These are phyloP conservation scores for Liposcelis brunnea DNA, from an alignment of 2,888 invertebrate genomes.

Conservation along the genomic window DNA sequence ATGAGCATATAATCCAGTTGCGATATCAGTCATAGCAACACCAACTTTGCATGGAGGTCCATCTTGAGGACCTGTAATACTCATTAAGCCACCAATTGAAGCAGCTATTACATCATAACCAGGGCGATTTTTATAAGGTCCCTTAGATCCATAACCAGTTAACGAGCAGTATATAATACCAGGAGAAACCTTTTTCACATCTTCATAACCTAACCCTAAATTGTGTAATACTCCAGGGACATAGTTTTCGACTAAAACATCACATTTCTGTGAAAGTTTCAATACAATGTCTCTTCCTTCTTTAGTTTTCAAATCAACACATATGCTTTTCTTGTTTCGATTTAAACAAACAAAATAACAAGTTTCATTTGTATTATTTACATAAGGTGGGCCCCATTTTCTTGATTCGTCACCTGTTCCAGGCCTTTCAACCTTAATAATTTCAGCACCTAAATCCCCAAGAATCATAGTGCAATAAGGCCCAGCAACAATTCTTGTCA, in stretches of 20 bases:
- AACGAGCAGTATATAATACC: conserved; percentile 82
- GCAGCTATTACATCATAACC: conserved; percentile 95
- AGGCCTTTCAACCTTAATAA: conserved; percentile 81
- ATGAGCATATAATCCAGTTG: conserved; percentile 87
- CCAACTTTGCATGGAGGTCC: conserved; percentile 84
- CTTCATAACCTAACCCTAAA: conserved; percentile 63
- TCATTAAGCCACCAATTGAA: conserved; percentile 76
- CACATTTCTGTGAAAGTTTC: conserved; percentile 56
- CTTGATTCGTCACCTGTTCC: conserved; percentile 72
- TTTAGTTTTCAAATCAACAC: conserved; percentile 59
- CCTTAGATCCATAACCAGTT: conserved; percentile 76
- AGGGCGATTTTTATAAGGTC: conserved; percentile 72
- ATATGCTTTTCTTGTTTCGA: conserved; percentile 86
- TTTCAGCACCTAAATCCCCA: conserved; percentile 81
- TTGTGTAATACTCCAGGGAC: conserved; percentile 72
- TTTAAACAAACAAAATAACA: conserved; percentile 79
- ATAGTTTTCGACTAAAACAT: conserved; percentile 87
- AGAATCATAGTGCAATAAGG: conserved; percentile 90
- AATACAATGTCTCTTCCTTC: conserved; percentile 46
- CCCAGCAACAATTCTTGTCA: conserved; percentile 80
- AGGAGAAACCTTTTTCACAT: conserved; percentile 50
- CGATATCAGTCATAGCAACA: conserved; percentile 81
- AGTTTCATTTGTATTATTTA: conserved; percentile 41
- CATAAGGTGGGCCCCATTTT: conserved; percentile 85
- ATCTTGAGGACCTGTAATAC: conserved; percentile 69